Evolutionary conservation across 2,113 vertebrate genomes (phyloP), one percentile per base, ranked within the genome.

Genomic region (Archocentrus centrarchus): DNA sequence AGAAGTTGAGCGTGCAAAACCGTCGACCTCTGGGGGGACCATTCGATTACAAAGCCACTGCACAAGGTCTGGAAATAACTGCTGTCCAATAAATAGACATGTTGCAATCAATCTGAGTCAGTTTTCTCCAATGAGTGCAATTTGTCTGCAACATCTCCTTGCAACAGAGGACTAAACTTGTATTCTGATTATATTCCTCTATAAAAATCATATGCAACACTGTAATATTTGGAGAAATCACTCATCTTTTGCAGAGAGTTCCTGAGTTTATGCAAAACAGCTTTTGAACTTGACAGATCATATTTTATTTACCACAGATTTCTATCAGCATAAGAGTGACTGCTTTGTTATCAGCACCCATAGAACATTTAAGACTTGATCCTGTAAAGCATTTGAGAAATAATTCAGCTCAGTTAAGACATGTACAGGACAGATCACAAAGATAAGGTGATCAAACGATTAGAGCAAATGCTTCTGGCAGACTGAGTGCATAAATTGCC

Each of bases 401-500:
- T 5, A 8, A 70, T 70, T 59, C 5, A 60, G 35, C 55, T 81
- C 63, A 24, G 57, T 18, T 11, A 27, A 68, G 57, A 75, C 81
- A 62, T 22, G 6, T 47, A 60, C 35, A 20, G 47, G 13, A 17
- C 24, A 37, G 50, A 73, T 80, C 75, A 62, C 37, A 24, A 14
- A 39, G 17, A 32, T 53, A 30, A 11, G 41, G 9, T 64, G 78
- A 86, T 84, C 80, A 88, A 85, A 90, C 17, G 39, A 80, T 59
- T 24, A 20, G 0, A 59, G 32, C 2, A 63, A 87, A 64, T 1
- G 44, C 41, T 86, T 17, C 0, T 66, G 81, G 79, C 88, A 90
- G 81, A 83, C 37, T 60, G 62, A 86, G 63, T 80, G 14, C 70
- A 37, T 55, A 55, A 63, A 47, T 7, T 66, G 59, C 35, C 50